These are phyloP conservation scores for Phaethon lepturus DNA, from an alignment of 2,113 vertebrate species.

Conservation along the genomic window DNA sequence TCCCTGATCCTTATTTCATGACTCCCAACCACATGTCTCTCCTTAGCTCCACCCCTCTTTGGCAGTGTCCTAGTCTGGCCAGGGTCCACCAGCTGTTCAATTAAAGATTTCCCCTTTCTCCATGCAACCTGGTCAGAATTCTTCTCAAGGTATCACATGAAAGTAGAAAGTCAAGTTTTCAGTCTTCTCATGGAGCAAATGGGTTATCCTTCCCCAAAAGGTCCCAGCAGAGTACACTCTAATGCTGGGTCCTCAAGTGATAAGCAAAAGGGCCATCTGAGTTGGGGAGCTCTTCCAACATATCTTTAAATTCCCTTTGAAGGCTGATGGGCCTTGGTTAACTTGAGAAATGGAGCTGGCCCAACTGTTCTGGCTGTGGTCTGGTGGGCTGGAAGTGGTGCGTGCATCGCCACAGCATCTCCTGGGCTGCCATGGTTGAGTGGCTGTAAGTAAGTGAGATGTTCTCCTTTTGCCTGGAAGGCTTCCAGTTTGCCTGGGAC, in stretches of 20 bases:
- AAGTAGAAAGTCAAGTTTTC: neutral
- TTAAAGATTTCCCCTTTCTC: neutral
- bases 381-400: rapidly evolving
- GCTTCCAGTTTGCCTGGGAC: conserved; percentile 66
- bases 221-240: neutral
- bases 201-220: neutral
- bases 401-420: neutral
- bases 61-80: neutral
- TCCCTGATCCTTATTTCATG: neutral
- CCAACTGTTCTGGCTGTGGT: neutral
- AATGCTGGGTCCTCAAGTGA: neutral
- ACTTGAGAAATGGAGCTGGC: neutral
- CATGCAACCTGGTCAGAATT: neutral
- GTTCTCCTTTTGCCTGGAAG: neutral
- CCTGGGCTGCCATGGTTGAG: rapidly evolving
- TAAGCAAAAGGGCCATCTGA: neutral
- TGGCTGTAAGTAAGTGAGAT: neutral
- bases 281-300: neutral
- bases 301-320: neutral
- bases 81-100: neutral
- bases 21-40: neutral
- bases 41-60: neutral
- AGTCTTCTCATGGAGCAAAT: neutral
- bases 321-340: neutral
- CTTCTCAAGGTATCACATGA: no score